Conservation (phyloP, 2,888 invertebrate species). For the Terebella lapidaria region DNA sequence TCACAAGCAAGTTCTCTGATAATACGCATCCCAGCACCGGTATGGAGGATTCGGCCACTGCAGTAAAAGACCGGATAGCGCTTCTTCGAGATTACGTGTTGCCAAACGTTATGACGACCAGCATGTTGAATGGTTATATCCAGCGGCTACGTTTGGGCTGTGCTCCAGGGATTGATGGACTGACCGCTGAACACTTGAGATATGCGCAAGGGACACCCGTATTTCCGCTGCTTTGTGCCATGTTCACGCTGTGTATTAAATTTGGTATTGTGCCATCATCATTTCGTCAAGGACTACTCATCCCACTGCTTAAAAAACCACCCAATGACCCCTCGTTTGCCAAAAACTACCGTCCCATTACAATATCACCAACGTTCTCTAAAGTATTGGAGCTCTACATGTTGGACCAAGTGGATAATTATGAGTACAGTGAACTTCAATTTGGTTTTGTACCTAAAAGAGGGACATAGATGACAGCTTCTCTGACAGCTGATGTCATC, state of each 20-base stretch:
- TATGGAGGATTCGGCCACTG: background rate
- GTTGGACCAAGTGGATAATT: background rate
- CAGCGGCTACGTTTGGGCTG: background rate
- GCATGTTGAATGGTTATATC: background rate
- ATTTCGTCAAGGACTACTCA: background rate
- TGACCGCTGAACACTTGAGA: background rate
- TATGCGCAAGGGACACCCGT: background rate
- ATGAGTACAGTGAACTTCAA: no score
- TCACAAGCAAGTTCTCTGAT: background rate
- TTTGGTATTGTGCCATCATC: background rate
- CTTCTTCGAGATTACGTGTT: no score
- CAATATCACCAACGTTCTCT: background rate
- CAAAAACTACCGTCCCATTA: background rate
- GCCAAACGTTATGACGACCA: background rate
- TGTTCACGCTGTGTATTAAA: background rate
- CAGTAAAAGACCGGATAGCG: background rate
- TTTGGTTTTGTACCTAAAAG: background rate
- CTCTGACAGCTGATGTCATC: background rate
- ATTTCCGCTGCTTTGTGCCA: background rate
- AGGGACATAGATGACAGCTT: background rate
- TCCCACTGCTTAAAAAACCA: background rate
- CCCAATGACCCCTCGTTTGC: background rate
- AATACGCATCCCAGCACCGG: background rate
- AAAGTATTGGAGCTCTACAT: background rate
- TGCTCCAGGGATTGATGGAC: background rate